Conservation (phyloP, 1,140 invertebrate genomes). For the Myzus persicae region DNA sequence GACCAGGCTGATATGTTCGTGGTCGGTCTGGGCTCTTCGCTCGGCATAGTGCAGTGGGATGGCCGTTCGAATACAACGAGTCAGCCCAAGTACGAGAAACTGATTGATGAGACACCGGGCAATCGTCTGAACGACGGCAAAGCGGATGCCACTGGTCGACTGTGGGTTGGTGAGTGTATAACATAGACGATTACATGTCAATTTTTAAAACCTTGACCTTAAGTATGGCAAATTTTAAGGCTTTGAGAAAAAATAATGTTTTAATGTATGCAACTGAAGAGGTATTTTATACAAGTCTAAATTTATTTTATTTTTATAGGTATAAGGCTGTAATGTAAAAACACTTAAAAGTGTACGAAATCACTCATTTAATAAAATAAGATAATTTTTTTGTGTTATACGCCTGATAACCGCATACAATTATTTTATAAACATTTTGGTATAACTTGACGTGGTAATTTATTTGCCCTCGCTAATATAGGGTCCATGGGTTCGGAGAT, state of each 20-base stretch:
- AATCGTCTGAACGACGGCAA: constrained; percentile 83
- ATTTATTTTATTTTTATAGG: too few species aligned
- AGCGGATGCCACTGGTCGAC: constrained; percentile 78
- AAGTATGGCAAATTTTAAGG: too few species aligned
- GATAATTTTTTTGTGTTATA: not conserved
- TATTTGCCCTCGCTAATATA: not conserved
- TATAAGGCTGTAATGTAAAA: not conserved
- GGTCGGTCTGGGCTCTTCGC: constrained; percentile 58
- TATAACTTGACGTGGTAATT: not conserved
- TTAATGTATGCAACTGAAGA: not conserved
- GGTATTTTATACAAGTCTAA: not conserved
- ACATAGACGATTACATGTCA: not conserved
- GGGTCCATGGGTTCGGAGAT: constrained; percentile 48
- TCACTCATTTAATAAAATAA: too few species aligned
- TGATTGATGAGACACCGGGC: not conserved
- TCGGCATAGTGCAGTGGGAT: constrained; percentile 63
- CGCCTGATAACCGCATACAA: not conserved
- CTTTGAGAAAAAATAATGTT: too few species aligned
- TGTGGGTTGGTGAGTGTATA: constrained; percentile 75
- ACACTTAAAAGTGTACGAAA: not conserved
- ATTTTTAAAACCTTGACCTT: not conserved
- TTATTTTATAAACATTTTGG: not conserved
- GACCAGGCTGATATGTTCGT: constrained; percentile 60
- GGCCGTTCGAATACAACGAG: constrained; percentile 59
- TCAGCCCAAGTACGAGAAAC: not conserved